phyloP scores from a whole-genome alignment of 92 coral and sea anemone species.

The Paramuricea clavata region DNA sequence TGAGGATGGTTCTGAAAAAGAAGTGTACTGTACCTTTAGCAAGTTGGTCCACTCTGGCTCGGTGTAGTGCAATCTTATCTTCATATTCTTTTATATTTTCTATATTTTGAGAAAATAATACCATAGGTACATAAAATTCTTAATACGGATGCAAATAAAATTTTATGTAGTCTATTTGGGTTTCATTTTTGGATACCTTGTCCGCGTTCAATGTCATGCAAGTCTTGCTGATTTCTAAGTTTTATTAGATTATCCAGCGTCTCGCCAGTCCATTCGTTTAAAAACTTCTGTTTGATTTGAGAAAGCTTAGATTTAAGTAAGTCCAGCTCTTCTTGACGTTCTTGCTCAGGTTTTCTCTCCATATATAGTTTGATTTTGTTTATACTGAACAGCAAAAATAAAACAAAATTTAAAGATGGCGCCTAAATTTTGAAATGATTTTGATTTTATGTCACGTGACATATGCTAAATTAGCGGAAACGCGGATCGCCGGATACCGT shows the following conservation, averaged over 20 bases:
- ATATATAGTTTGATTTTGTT: too few relatives aligned
- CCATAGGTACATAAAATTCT: neutral
- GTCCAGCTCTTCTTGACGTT: conserved; percentile 68
- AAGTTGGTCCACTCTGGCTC: conserved; percentile 73
- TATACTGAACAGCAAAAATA: neutral
- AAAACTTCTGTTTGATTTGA: conserved; percentile 84
- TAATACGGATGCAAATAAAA: neutral
- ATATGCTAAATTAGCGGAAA: neutral
- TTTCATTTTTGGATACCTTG: conserved; percentile 60
- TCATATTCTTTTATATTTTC: conserved; percentile 80
- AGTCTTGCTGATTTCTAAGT: conserved; percentile 58
- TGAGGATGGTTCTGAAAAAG: neutral
- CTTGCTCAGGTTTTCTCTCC: conserved; percentile 18
- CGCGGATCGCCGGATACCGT: too few relatives aligned
- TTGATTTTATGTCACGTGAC: neutral
- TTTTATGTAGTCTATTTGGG: neutral
- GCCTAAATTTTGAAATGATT: conserved; percentile 1
- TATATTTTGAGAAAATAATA: conserved; percentile 35
- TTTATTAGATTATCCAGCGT: conserved; percentile 59
- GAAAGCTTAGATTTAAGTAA: conserved; percentile 71
- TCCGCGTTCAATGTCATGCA: conserved; percentile 60
- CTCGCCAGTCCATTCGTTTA: conserved; percentile 88
- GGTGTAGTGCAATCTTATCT: conserved; percentile 71
- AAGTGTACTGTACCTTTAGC: conserved; percentile 73
- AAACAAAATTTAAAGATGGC: neutral